Conservation (phyloP, 2,888 invertebrate species). For the Norana najaformis region DNA sequence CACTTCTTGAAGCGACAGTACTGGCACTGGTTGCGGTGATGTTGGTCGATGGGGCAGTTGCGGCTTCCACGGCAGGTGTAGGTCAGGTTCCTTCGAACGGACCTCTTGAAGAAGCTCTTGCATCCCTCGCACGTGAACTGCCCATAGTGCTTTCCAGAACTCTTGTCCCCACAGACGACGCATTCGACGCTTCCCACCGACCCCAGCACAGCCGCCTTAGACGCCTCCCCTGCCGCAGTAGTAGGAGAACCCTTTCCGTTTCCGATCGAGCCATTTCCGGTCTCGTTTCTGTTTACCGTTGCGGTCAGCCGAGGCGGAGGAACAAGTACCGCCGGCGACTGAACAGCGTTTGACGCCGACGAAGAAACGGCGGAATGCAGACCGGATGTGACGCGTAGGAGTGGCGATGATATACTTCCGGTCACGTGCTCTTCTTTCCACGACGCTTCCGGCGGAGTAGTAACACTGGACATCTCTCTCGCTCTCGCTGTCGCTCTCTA, state of each 20-base stretch:
- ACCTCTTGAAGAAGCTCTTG: slow-evolving; percentile 98
- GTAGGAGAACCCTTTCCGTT: neutral
- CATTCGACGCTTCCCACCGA: slow-evolving; percentile 72
- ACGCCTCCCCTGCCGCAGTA: neutral
- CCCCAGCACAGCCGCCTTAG: neutral
- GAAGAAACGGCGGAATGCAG: neutral
- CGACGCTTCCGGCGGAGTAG: neutral
- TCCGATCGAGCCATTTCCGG: neutral
- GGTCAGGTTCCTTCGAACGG: slow-evolving; percentile 92
- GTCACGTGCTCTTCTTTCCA: slow-evolving; percentile 18
- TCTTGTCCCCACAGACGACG: slow-evolving; percentile 97
- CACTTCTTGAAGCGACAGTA: slow-evolving; percentile 98
- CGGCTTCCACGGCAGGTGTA: slow-evolving; percentile 96
- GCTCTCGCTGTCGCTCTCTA: neutral
- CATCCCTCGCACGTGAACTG: slow-evolving; percentile 96
- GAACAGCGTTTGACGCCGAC: neutral
- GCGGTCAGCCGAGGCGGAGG: neutral
- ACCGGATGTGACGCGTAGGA: slow-evolving; percentile 19
- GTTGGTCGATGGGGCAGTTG: slow-evolving; percentile 97
- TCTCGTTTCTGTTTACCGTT: neutral
- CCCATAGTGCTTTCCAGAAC: slow-evolving; percentile 97
- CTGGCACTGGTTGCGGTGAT: slow-evolving; percentile 99
- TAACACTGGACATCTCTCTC: neutral
- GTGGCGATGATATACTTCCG: neutral
- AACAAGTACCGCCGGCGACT: neutral